Conservation (phyloP, 2,888 invertebrate genomes). For the Spialia ferax region DNA sequence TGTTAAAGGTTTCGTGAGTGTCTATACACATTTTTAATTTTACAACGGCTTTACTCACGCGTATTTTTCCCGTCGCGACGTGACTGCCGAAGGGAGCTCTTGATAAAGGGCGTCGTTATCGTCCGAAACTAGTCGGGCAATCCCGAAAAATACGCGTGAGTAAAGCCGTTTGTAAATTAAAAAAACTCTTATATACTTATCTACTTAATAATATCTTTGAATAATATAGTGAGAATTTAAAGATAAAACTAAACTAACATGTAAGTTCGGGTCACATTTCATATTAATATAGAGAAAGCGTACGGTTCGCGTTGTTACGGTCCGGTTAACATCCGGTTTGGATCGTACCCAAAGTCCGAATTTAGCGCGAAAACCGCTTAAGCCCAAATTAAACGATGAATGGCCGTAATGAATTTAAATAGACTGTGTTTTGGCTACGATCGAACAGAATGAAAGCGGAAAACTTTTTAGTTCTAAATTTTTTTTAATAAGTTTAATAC, state of each 20-base stretch:
- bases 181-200: too few species aligned
- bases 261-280: conserved; percentile 8
- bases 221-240: not conserved
- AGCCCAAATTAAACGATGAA: conserved; percentile 40
- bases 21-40: too few species aligned
- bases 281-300: conserved; percentile 35
- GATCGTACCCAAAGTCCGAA: conserved; percentile 40
- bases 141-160: too few species aligned
- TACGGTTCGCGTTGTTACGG: conserved; percentile 37
- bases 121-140: too few species aligned
- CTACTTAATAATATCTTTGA: too few species aligned
- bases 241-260: not conserved
- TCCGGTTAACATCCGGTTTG: conserved; percentile 42
- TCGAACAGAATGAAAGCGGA: not conserved
- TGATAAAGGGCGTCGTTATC: too few species aligned
- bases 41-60: too few species aligned
- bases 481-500: too few species aligned
- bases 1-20: too few species aligned
- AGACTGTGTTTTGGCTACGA: conserved; percentile 25
- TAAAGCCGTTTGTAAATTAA: too few species aligned
- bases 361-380: conserved; percentile 39
- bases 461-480: not conserved
- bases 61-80: too few species aligned
- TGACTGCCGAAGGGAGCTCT: too few species aligned
- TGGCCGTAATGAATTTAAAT: conserved; percentile 38